Conservation (phyloP, 2,888 invertebrate genomes). For the Allolobophora icterica region DNA sequence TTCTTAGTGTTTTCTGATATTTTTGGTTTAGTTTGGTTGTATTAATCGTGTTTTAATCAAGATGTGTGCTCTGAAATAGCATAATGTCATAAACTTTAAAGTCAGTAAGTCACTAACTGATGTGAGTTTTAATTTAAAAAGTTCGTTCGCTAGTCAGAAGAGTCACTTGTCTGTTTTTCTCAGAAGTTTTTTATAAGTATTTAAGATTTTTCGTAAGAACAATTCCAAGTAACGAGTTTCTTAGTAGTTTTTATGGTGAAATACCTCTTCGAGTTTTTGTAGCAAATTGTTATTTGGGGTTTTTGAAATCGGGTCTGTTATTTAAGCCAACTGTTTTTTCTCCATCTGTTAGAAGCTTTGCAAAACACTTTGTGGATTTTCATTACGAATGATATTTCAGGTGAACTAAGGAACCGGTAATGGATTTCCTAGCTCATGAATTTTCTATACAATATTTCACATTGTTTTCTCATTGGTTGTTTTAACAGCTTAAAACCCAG, state of each 20-base stretch:
- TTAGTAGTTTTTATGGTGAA: background rate
- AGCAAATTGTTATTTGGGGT: background rate
- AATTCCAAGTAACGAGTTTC: conserved; percentile 5
- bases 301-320: background rate
- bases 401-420: background rate
- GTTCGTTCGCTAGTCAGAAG: background rate
- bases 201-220: background rate
- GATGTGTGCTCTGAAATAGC: background rate
- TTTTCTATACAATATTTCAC: background rate
- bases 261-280: background rate
- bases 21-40: background rate
- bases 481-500: too few relatives aligned
- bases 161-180: background rate
- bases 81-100: too few relatives aligned
- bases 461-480: too few relatives aligned
- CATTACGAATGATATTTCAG: background rate
- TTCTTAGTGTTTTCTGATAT: background rate
- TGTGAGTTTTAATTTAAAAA: background rate
- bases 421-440: background rate
- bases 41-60: background rate
- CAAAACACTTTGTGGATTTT: background rate
- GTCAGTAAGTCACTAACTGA: background rate
- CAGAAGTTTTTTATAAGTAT: background rate
- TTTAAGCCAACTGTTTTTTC: background rate
- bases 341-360: background rate